Base-by-base conservation (phyloP, 2,113 vertebrate species). In the Zosterops lateralis region DNA sequence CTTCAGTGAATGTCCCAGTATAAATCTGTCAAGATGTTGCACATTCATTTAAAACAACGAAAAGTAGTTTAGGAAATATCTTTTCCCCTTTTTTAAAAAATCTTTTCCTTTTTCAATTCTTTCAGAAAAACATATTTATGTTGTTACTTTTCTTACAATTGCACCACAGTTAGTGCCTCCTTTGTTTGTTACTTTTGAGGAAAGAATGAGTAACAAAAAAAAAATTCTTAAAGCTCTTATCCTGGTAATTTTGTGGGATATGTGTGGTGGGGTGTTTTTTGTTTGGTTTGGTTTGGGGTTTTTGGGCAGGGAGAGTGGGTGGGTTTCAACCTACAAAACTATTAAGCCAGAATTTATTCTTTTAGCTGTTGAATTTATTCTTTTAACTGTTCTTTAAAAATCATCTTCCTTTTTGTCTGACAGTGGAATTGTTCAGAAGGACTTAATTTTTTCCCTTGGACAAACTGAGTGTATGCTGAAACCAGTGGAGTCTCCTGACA, bases 341-440 rank as follows among this genome's bases (percentile, higher is more conserved):
- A 3, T 68, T 42, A 71, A 51, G 16, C 21, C 29, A 29, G 14
- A 70, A 72, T 72, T 68, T 80, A 25, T 51, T 84, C 31, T 38
- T 38, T 38, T 38, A 38, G 38, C 38, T 38, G 38, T 38, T 38
- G 38, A 38, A 38, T 38, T 38, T 38, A 12, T 38, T 38, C 10
- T 92, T 72, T 62, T 64, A 92, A 70, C n/a, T 75, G 32, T 53
- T 87, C 50, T 74, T 72, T 92, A 87, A 88, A 42, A 66, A 31
- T 71, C 4, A 10, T 64, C 32, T 85, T 78, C 32, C 65, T 90
- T 91, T 94, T 82, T 78, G 42, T 93, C 74, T 95, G 83, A 84
- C 97, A 99, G 99, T 97, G 99, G 98, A 93, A 98, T 99, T 97
- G 98, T 99, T 96, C 98, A 99, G 93, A 98, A 99, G 86, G 98